These are phyloP conservation scores for Peromyscus melanophrys DNA, from an alignment of 2,797 vertebrate species.

Conservation along the genomic window DNA sequence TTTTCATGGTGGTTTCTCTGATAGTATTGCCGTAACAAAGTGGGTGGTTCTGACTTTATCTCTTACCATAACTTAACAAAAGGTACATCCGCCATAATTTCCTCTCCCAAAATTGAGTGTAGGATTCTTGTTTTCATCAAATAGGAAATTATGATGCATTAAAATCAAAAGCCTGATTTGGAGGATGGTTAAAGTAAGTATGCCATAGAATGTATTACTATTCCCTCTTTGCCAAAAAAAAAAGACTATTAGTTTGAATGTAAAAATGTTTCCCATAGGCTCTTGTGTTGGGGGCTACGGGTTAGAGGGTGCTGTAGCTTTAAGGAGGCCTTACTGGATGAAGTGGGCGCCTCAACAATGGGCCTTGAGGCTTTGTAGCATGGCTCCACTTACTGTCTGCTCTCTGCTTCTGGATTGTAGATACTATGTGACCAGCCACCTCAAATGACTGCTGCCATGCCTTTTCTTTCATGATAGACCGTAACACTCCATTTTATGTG, in stretches of 20 bases:
- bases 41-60: background rate
- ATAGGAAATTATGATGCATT: slow-evolving; percentile 4
- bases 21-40: background rate
- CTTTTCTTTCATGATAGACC: too few species aligned
- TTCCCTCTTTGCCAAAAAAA: background rate
- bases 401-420: background rate
- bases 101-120: background rate
- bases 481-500: background rate
- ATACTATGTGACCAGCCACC: background rate
- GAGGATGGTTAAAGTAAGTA: slow-evolving; percentile 33
- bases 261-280: too few species aligned
- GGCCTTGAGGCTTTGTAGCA: background rate
- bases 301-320: background rate
- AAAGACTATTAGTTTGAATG: background rate
- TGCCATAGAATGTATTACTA: background rate
- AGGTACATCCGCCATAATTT: background rate
- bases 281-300: background rate
- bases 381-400: background rate
- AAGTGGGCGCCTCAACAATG: too few species aligned
- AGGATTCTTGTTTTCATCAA: slow-evolving; percentile 3
- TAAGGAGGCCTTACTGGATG: background rate
- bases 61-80: background rate
- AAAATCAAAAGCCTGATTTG: background rate
- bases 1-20: background rate
- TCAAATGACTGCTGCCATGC: too few species aligned